Base-by-base conservation (phyloP, 2,797 vertebrate genomes). In the Alca torda region DNA sequence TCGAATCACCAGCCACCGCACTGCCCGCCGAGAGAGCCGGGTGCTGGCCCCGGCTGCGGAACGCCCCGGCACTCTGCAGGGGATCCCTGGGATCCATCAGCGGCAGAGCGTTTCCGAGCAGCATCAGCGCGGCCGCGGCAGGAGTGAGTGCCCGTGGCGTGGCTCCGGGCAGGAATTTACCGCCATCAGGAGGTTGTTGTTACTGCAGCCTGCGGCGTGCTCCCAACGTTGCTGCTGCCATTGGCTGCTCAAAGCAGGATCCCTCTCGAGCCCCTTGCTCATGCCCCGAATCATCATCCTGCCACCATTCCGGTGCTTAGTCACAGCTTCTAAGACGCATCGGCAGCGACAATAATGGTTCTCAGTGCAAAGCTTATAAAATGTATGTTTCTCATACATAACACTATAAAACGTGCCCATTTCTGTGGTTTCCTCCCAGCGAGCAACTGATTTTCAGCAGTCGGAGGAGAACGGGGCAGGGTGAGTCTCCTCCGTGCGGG, bases 351-450 rank as follows among this genome's bases (percentile, higher is more conserved):
- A 56, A 54, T n/a, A 84, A 79, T 18, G 74, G 64, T 37, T 84
- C 78, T 88, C 60, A 54, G 89, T 46, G 63, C 67, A 54, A 63
- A 69, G 51, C 50, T 90, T 73, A 16, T 48, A 78, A 73, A 93
- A 85, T 14, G 17, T 14, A 24, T 37, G 54, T 56, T 95, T 76
- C 89, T 83, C 74, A 59, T 9, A 26, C 51, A 13, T 20, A 67
- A 24, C 18, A 1, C 35, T 74, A 23, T 53, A 64, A 90, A 90
- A 78, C 1, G 0, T 48, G 83, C 31, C 59, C 60, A 8, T 83
- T 92, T 92, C 81, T 90, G 75, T 31, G 50, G 39, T 91, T 96
- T 96, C 84, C 74, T 95, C 37, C 63, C 33, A 73, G 70, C 2
- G 28, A 86, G 83, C 64, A 86, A 61, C 68, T 50, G 60, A 45